A percentile compares a stretch with the other conserved stretches of the same genome.
Evolutionary conservation across 2,888 invertebrate genomes (phyloP).

Genomic region (Drosophila bunnanda): DNA sequence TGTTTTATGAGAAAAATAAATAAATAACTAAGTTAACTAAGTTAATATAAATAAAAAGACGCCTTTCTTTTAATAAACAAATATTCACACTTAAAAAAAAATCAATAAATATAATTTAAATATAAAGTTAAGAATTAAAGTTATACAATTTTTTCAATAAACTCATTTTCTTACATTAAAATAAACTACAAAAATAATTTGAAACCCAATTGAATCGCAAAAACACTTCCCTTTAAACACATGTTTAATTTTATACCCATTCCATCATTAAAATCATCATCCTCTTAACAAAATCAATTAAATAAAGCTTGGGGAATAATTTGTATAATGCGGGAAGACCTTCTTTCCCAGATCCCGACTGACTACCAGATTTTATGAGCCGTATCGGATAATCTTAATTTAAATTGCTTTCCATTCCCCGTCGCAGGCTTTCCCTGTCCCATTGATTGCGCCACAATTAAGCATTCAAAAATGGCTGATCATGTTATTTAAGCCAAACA

Average conservation of each 20-base stretch:
- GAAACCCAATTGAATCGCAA: neutral
- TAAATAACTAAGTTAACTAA: no score
- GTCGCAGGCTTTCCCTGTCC: neutral
- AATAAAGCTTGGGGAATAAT: slow-evolving; percentile 10
- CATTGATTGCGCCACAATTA: slow-evolving; percentile 27
- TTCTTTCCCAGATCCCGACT: slow-evolving; percentile 13
- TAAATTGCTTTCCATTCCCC: slow-evolving; percentile 35
- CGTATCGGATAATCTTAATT: slow-evolving; percentile 46
- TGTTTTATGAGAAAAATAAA: no score
- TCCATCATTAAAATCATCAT: neutral
- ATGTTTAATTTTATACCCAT: neutral
- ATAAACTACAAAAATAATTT: neutral
- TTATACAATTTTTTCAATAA: neutral
- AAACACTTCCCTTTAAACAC: neutral
- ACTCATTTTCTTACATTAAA: neutral
- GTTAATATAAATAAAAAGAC: no score
- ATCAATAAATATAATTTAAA: neutral
- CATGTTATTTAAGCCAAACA: slow-evolving; percentile 58
- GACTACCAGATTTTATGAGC: slow-evolving; percentile 29
- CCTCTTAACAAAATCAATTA: slow-evolving; percentile 24
- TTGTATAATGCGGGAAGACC: slow-evolving; percentile 16
- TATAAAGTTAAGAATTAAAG: neutral
- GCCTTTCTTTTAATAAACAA: no score
- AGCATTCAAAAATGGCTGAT: slow-evolving; percentile 44
- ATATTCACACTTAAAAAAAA: no score